Conservation (phyloP, 1,140 invertebrate genomes). For the Drosophila willistoni region DNA sequence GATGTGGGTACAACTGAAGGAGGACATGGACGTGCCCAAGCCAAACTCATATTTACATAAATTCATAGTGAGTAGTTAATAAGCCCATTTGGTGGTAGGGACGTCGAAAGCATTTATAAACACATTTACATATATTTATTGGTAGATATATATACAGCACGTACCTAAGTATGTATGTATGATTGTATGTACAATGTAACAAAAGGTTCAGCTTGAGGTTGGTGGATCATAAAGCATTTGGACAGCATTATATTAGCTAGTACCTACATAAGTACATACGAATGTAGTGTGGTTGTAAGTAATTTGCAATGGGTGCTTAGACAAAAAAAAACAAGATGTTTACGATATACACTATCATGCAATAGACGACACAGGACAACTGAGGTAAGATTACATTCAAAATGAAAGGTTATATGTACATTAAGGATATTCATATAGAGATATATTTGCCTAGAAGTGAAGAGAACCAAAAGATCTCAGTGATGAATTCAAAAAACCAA, state of each 20-base stretch:
- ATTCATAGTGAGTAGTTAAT: conserved; percentile 13
- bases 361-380: background rate
- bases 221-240: conserved; percentile 2
- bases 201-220: background rate
- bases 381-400: background rate
- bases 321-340: background rate
- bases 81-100: conserved; percentile 8
- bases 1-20: conserved; percentile 21
- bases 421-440: too few species aligned
- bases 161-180: conserved; percentile 1
- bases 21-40: conserved; percentile 13
- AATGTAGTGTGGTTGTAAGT: conserved; percentile 64
- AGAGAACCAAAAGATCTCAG: too few species aligned
- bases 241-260: conserved; percentile 14
- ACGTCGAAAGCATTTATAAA: conserved; percentile 15
- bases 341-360: background rate
- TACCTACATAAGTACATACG: conserved; percentile 44
- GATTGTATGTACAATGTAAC: conserved; percentile 4
- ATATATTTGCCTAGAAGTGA: too few species aligned
- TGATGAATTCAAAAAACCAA: too few species aligned
- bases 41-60: conserved; percentile 30
- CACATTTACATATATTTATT: conserved; percentile 22
- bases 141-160: conserved; percentile 32
- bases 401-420: background rate
- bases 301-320: conserved; percentile 44